Conservation (phyloP, 2,888 invertebrate species). For the Gerosis bhagava region DNA sequence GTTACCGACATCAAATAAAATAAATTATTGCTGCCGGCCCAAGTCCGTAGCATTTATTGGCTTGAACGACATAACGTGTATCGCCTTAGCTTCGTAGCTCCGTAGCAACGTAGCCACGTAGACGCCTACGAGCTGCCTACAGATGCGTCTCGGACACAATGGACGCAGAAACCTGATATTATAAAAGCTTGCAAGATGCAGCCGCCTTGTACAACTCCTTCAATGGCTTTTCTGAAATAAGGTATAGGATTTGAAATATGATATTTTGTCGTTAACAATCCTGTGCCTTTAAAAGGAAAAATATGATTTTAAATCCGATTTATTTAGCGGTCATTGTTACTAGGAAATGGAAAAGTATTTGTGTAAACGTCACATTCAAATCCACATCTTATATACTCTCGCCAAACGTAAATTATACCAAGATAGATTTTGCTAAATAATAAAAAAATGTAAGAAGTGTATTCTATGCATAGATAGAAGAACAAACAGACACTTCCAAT, state of each 20-base stretch:
- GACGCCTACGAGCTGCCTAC: conserved; percentile 13
- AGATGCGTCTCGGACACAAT: conserved; percentile 22
- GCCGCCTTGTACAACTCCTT: conserved; percentile 17
- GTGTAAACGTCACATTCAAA: too few relatives aligned
- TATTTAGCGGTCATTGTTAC: too few relatives aligned
- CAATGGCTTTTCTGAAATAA: conserved; percentile 18
- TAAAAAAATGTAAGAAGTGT: too few relatives aligned
- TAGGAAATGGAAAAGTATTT: too few relatives aligned
- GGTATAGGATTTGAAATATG: conserved; percentile 20
- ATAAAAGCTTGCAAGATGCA: conserved; percentile 25
- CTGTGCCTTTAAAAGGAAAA: conserved; percentile 5
- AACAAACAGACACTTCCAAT: too few relatives aligned
- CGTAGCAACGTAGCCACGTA: conserved; percentile 18
- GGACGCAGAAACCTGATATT: conserved; percentile 22
- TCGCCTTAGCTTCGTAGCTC: too few relatives aligned
- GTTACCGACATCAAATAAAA: not conserved
- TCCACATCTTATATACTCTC: too few relatives aligned
- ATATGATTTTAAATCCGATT: conserved; percentile 13
- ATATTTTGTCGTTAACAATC: conserved; percentile 22
- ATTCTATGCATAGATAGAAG: too few relatives aligned
- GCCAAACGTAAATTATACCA: too few relatives aligned
- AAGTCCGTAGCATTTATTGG: conserved; percentile 7
- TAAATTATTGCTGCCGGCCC: conserved; percentile 8
- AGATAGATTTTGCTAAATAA: too few relatives aligned
- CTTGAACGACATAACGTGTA: too few relatives aligned